Conservation (phyloP, 2,888 invertebrate species). For the Temnothorax rugatulus region DNA sequence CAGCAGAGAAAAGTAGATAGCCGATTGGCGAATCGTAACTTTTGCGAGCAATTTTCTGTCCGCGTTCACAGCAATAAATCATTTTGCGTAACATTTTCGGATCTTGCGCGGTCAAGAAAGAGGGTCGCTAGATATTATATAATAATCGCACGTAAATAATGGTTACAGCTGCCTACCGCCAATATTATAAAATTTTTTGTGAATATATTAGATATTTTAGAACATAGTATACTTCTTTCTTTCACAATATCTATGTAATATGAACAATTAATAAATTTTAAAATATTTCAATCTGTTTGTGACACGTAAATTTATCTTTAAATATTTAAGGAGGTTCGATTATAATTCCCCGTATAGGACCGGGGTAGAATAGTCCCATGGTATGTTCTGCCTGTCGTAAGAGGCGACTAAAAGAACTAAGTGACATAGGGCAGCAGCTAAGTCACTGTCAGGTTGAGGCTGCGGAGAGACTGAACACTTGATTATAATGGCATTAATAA, state of each 20-base stretch:
- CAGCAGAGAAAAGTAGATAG: slow-evolving; percentile 12
- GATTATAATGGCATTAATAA: background rate
- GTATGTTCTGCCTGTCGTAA: too few species aligned
- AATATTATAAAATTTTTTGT: slow-evolving; percentile 10
- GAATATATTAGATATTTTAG: slow-evolving; percentile 3
- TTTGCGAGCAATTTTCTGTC: slow-evolving; percentile 16
- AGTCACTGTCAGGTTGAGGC: too few species aligned
- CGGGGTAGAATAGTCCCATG: too few species aligned
- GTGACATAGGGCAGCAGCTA: too few species aligned
- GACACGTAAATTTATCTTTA: background rate
- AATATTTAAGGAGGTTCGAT: too few species aligned
- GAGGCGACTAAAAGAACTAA: too few species aligned
- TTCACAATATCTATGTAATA: background rate
- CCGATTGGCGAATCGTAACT: slow-evolving; percentile 19
- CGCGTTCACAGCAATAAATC: slow-evolving; percentile 12
- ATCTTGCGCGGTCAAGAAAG: slow-evolving; percentile 23
- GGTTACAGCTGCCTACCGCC: background rate
- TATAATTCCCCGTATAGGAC: background rate
- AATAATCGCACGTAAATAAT: slow-evolving; percentile 33
- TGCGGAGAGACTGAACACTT: too few species aligned
- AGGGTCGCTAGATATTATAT: background rate
- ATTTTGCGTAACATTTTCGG: slow-evolving; percentile 30
- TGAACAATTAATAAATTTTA: background rate
- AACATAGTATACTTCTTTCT: background rate
- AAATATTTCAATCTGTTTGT: background rate